Percentiles rank a stretch among this genome's conserved stretches.
Conservation (phyloP, 1,140 invertebrate genomes). For the Nymphalis io region DNA sequence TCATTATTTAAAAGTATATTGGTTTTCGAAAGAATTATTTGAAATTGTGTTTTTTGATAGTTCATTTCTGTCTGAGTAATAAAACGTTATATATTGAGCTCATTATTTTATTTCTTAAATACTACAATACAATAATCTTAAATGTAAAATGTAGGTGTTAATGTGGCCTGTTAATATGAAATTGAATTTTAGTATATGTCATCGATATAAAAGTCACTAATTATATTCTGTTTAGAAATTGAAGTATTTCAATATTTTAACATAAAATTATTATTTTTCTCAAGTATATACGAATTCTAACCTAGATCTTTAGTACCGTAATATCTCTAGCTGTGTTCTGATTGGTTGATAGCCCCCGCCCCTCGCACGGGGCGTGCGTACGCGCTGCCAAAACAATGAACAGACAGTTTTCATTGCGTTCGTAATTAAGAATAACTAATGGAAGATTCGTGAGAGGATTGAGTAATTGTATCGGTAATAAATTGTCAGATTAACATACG, state of each 20-base stretch:
- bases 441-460: constrained; percentile 27
- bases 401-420: constrained; percentile 30
- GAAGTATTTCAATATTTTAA: neutral
- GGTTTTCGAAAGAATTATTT: too few species aligned
- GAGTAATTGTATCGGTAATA: constrained; percentile 19
- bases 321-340: constrained; percentile 19
- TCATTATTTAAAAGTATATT: too few species aligned
- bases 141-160: too few species aligned
- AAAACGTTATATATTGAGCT: too few species aligned
- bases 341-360: constrained; percentile 41
- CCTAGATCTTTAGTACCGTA: constrained; percentile 16
- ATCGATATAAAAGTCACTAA: too few species aligned
- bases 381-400: constrained; percentile 43
- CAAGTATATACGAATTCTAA: constrained; percentile 13
- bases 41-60: too few species aligned
- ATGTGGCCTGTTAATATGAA: too few species aligned
- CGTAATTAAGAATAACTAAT: constrained; percentile 39
- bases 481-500: constrained; percentile 1
- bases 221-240: too few species aligned
- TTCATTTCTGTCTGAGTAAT: too few species aligned
- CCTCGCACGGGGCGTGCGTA: constrained; percentile 42
- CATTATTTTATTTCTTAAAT: too few species aligned
- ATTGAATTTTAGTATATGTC: too few species aligned
- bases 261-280: neutral
- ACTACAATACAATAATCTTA: too few species aligned